Percentiles rank a stretch among this genome's conserved stretches.
Evolutionary conservation across 2,113 vertebrate species (phyloP).

Genomic region (Salvelinus sp.): DNA sequence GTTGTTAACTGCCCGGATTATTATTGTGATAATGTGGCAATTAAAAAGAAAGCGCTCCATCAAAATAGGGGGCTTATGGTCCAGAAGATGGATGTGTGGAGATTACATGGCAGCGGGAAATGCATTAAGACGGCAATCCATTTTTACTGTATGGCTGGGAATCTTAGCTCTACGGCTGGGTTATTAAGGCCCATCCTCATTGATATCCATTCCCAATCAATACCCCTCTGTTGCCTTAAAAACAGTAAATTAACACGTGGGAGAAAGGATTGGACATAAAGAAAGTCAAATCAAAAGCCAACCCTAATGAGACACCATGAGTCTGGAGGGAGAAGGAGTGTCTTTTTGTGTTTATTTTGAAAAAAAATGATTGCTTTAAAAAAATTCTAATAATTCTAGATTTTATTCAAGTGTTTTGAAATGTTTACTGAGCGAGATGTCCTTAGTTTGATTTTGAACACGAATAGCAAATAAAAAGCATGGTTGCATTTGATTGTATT

Average conservation of each 20-base stretch:
- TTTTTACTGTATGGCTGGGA: constrained; percentile 38
- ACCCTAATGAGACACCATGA: constrained; percentile 54
- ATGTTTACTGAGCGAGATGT: no score
- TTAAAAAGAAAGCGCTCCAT: constrained; percentile 71
- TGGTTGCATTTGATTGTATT: no score
- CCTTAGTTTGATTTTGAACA: no score
- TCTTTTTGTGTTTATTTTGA: no score
- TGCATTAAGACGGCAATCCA: constrained; percentile 67
- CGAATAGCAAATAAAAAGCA: no score
- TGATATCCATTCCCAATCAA: constrained; percentile 68
- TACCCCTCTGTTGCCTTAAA: constrained; percentile 51
- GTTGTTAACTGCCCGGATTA: constrained; percentile 74
- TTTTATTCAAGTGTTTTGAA: no score
- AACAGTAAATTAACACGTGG: constrained; percentile 51
- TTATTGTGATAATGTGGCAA: constrained; percentile 78
- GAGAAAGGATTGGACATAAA: constrained; percentile 15
- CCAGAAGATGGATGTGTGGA: constrained; percentile 61
- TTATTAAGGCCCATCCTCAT: constrained; percentile 58
- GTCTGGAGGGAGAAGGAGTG: constrained; percentile 16
- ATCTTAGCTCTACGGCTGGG: constrained; percentile 21
- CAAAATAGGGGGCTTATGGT: constrained; percentile 53
- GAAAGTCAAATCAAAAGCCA: constrained; percentile 39
- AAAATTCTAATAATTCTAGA: no score
- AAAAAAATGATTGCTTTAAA: no score
- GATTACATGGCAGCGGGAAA: constrained; percentile 65